Evolutionary conservation across 2,797 vertebrate species (phyloP), one percentile per base, ranked within the genome.

Genomic region (Fringilla coelebs): DNA sequence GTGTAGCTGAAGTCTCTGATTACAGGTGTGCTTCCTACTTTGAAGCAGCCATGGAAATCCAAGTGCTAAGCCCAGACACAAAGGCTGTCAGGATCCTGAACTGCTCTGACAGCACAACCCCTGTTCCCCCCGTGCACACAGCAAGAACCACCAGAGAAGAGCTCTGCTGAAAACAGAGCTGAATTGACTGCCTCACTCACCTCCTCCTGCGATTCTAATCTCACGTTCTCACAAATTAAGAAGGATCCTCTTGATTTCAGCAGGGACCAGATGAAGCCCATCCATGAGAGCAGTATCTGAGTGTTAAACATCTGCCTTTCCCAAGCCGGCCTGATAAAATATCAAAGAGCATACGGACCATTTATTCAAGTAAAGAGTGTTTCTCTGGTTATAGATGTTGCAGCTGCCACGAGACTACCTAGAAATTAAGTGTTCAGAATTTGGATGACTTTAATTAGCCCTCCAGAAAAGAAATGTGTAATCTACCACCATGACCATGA

Each of bases 361-460:
- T 72, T 95, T 85, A 83, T 80, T 77, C 75, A 68, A 93, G 70
- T n/a, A 67, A 82, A 74, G 72, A 61, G 36, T 29, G 17, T 71
- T 89, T 85, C 60, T 62, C 74, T 68, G 46, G 65, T 62, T 95
- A 62, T 61, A 81, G 62, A 89, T 28, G 24, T 60, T 85, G 65
- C 93, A 96, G 88, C 79, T 94, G 79, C 51, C 76, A 83, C 0
- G 0, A 89, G 54, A 83, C 49, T 91, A 93, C 72, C 88, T 93
- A 94, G 61, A 88, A 94, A 95, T 96, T 85, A 95, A 77, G 52
- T 54, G 75, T 71, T 89, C 65, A 85, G 71, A 78, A 90, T 91
- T 91, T 83, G 61, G 75, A 89, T 85, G 38, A 91, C 49, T 74
- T 91, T 85, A 95, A 93, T 92, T 92, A 92, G 57, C 68, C 57